A percentile compares a stretch with the other conserved stretches of the same genome.
Evolutionary conservation across 2,888 invertebrate genomes (phyloP).

Genomic region (Rhingia campestris): DNA sequence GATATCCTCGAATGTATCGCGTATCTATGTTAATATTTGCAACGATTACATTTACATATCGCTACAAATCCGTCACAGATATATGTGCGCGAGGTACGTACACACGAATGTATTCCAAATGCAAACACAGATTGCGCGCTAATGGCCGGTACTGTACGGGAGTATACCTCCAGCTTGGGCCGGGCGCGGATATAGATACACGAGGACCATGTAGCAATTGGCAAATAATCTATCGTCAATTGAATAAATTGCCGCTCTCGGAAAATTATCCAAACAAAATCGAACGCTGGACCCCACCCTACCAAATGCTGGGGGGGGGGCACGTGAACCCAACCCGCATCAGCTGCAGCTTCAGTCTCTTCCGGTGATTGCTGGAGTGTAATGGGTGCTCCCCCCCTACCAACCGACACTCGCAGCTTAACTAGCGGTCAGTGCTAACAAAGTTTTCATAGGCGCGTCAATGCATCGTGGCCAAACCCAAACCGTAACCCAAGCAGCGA

Average conservation of each 20-base stretch:
- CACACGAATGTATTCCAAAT: slow-evolving; percentile 73
- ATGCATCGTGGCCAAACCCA: slow-evolving; percentile 16
- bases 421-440: slow-evolving; percentile 67
- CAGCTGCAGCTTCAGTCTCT: slow-evolving; percentile 2
- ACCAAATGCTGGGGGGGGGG: background rate
- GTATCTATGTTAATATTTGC: slow-evolving; percentile 65
- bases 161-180: slow-evolving; percentile 1
- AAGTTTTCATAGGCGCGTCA: slow-evolving; percentile 47
- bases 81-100: slow-evolving; percentile 1
- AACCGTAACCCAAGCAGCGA: no score
- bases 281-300: slow-evolving; percentile 14
- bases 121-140: slow-evolving; percentile 66
- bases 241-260: slow-evolving; percentile 72
- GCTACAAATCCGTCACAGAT: slow-evolving; percentile 32
- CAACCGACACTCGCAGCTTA: slow-evolving; percentile 54
- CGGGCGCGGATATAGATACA: slow-evolving; percentile 6
- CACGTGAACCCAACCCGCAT: no score
- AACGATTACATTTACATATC: slow-evolving; percentile 50
- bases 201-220: slow-evolving; percentile 57
- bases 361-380: slow-evolving; percentile 67
- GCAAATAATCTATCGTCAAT: slow-evolving; percentile 72
- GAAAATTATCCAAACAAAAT: slow-evolving; percentile 70
- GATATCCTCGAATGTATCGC: slow-evolving; percentile 40
- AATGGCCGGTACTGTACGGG: slow-evolving; percentile 58
- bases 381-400: slow-evolving; percentile 52